Base-by-base conservation (phyloP, 2,888 invertebrate genomes). In the Leptopilina myrica region DNA sequence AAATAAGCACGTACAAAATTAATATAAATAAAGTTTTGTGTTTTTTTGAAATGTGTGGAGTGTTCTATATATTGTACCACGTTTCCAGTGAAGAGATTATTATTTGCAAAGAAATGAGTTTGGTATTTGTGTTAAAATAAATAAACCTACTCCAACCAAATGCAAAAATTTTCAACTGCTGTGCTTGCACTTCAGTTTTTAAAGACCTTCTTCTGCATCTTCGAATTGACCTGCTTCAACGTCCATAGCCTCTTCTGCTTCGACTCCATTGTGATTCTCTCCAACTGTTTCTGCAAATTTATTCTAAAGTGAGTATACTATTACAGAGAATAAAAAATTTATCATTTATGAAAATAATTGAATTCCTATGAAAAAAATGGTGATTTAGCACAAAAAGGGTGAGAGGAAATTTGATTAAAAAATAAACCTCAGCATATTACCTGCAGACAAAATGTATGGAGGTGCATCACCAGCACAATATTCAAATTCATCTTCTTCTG, bases 201-300 rank as follows among this genome's bases (percentile, higher is more conserved):
- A 91, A 78, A 89, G 90, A 86, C 90, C 90, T 89, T 92, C 93
- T 87, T 94, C 94, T 49, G 94, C 94, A 88, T 94, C 94, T 90
- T 94, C 94, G 86, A 94, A 94, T 84, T 94, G 93, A 76, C 93
- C 93, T 65, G 92, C 92, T 82, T 92, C 92, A 65, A 92, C 85
- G 77, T 93, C 93, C 90, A 92, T 92, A 79, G 89, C 92, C 85
- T 93, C 93, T 49, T 92, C 92, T 26, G 90, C 88, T 85, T 91
- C 90, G 62, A 89, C 84, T 64, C 90, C 89, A 62, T 90, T 91
- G 33, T 91, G 89, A 87, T 89, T 92, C 64, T 89, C 89, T 84
- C 91, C 91, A 84, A 92, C 87, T 88, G 92, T 90, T 83, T 92
- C 89, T 87, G 89, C 78, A 84, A 90, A 84, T 49, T 49, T 8